A percentile compares a stretch with the other conserved stretches of the same genome.
These are phyloP conservation scores for Lepidurus apus DNA, from an alignment of 1,140 invertebrate genomes.

Conservation along the genomic window DNA sequence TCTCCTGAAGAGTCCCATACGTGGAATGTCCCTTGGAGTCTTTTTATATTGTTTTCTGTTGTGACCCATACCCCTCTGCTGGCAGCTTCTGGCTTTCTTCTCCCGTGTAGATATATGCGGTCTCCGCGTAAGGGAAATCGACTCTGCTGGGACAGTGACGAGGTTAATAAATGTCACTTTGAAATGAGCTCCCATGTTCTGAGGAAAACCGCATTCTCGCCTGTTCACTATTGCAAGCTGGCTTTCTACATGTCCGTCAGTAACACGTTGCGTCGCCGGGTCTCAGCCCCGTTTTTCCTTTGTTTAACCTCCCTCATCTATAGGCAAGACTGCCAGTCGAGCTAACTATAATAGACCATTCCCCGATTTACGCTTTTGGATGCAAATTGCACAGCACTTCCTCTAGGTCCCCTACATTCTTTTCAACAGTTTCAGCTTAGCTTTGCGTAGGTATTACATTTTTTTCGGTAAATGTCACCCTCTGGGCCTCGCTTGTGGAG, in stretches of 20 bases:
- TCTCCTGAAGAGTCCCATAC: background rate
- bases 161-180: constrained; percentile 4
- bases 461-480: background rate
- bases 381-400: constrained; percentile 16
- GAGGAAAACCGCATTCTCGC: background rate
- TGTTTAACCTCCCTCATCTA: background rate
- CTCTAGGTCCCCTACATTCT: background rate
- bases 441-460: background rate
- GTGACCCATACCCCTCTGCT: background rate
- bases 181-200: constrained; percentile 14
- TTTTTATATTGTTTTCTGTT: constrained; percentile 16
- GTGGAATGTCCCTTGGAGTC: background rate
- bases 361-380: background rate
- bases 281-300: background rate
- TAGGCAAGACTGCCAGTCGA: background rate
- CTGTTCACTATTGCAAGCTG: too few species aligned
- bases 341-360: background rate
- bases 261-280: too few species aligned
- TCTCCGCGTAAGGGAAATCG: background rate
- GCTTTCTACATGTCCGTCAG: too few species aligned
- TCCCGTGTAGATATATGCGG: background rate
- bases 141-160: background rate
- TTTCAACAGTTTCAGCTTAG: background rate
- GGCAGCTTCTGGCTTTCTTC: constrained; percentile 2
- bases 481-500: background rate